Base-by-base conservation (phyloP, 2,888 invertebrate species). In the Microplitis deprimator region DNA sequence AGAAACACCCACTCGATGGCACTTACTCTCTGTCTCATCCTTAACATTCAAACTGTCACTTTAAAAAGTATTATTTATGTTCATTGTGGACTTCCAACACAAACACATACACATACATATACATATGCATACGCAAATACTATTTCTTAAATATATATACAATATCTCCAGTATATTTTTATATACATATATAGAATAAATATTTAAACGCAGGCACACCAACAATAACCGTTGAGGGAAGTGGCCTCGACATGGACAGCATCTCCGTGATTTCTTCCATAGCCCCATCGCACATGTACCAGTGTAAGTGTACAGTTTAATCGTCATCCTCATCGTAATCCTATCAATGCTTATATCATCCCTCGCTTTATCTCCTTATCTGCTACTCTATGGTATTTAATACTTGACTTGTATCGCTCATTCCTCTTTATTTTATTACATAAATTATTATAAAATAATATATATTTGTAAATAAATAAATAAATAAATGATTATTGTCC, bases 191-290 rank as follows among this genome's bases (percentile, higher is more conserved):
- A 50, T 50, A 50, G 50, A 50, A 50, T 50, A 50, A 85, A 83
- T 85, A 84, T 86, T 85, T 88, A 82, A 87, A 87, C 84, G 84
- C 88, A 91, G 91, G 91, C 86, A 90, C 90, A 78, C 89, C 89
- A 80, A 89, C 88, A 83, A 89, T 89, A 82, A 87, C 85, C 82
- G 88, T 91, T 82, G 91, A 91, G 84, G 91, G 91, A 79, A 93
- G 93, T 85, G 92, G 93, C 68, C 92, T 94, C 83, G 94, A 95
- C 87, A 92, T 94, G 81, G 94, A 95, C 90, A 93, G 93, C 77
- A 92, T 93, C 77, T 94, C 94, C 61, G 92, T 94, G 79, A 93
- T 94, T 80, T 94, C 94, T 78, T 94, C 94, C 75, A 92, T 94
- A 81, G 90, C 90, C 82, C 93, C 93, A 83, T 91, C 92, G 81